Percentiles rank a stretch among this genome's conserved stretches.
Conservation (phyloP, 23 tunicate species). For the Halocynthia roretzi region DNA sequence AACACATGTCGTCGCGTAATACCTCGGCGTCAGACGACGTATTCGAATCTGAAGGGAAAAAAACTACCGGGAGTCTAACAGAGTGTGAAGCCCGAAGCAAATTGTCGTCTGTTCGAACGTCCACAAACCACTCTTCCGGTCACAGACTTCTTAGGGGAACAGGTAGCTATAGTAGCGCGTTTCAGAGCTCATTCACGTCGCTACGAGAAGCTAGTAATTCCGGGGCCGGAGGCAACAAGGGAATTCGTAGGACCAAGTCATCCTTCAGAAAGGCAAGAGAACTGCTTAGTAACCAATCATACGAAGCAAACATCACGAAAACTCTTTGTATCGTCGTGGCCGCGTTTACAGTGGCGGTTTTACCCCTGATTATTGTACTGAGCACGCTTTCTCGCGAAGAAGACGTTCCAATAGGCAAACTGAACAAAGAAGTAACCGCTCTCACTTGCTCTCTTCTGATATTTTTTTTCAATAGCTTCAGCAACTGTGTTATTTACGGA, state of each 20-base stretch:
- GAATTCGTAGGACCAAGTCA: constrained; percentile 28
- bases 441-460: constrained; percentile 28
- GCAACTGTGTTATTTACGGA: constrained; percentile 85
- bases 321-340: constrained; percentile 70
- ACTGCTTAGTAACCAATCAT: constrained; percentile 42
- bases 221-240: constrained; percentile 13
- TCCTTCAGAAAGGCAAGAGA: constrained; percentile 66
- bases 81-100: background rate
- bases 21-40: constrained; percentile 2
- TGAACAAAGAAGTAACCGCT: constrained; percentile 41
- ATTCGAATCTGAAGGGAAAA: background rate
- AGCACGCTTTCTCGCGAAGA: background rate
- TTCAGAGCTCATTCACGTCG: background rate
- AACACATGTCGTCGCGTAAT: background rate
- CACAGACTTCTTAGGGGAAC: background rate
- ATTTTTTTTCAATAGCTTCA: constrained; percentile 56
- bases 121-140: background rate
- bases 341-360: constrained; percentile 42
- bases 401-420: background rate
- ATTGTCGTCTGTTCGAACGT: background rate
- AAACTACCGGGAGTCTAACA: too few species aligned
- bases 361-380: constrained; percentile 40
- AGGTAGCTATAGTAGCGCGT: background rate
- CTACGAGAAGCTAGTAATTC: background rate
- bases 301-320: constrained; percentile 75